phyloP scores from a whole-genome alignment of 2,113 vertebrate genomes.

The Misgurnus anguillicaudatus region DNA sequence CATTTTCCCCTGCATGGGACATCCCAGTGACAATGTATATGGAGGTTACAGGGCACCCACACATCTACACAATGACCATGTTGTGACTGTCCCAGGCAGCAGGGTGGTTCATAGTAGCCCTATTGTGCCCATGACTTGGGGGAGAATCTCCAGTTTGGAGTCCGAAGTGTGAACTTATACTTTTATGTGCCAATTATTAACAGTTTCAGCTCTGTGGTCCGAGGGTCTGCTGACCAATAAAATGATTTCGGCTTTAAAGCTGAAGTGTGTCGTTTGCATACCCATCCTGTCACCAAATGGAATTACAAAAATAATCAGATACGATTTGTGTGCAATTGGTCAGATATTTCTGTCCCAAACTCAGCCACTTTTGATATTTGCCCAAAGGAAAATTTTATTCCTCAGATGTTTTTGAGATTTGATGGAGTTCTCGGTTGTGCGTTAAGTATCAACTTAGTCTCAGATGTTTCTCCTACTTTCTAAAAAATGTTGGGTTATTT shows the following conservation, averaged over 20 bases:
- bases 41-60: slow-evolving; percentile 70
- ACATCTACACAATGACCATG: slow-evolving; percentile 68
- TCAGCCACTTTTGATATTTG: too few species aligned
- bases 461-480: too few species aligned
- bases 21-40: slow-evolving; percentile 72
- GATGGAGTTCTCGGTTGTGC: too few species aligned
- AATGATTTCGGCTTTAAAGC: slow-evolving; percentile 33
- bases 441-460: too few species aligned
- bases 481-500: too few species aligned
- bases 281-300: too few species aligned
- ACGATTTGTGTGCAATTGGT: too few species aligned
- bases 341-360: too few species aligned
- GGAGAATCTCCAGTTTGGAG: slow-evolving; percentile 88
- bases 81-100: slow-evolving; percentile 62
- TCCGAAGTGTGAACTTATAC: slow-evolving; percentile 83
- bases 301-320: too few species aligned
- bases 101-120: slow-evolving; percentile 67
- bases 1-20: slow-evolving; percentile 63
- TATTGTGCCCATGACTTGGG: slow-evolving; percentile 79
- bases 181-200: slow-evolving; percentile 28
- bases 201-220: slow-evolving; percentile 22
- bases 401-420: too few species aligned
- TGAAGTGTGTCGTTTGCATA: not conserved
- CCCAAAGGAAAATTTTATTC: too few species aligned
- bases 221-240: slow-evolving; percentile 32